Evolutionary conservation across 2,113 vertebrate genomes (phyloP).

Genomic region (Hepsetus odoe): DNA sequence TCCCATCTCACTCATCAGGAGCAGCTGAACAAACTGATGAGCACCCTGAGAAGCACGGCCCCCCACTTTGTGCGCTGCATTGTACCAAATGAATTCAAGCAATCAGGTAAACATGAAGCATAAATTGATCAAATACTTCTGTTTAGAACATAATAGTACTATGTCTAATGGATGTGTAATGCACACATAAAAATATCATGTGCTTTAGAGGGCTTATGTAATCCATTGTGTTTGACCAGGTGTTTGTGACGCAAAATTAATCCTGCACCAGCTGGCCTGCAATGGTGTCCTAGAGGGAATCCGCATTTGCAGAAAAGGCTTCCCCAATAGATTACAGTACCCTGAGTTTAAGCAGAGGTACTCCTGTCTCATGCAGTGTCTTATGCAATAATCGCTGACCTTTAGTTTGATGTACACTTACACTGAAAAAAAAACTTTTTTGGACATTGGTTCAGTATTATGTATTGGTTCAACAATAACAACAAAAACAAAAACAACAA

Average conservation of each 20-base stretch:
- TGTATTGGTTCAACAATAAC: too few relatives aligned
- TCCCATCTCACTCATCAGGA: slow-evolving; percentile 66
- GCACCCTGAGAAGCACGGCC: slow-evolving; percentile 81
- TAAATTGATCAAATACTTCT: not conserved
- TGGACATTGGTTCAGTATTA: too few relatives aligned
- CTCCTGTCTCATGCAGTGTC: not conserved
- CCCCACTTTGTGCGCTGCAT: slow-evolving; percentile 86
- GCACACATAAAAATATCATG: not conserved
- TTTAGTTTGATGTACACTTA: not conserved
- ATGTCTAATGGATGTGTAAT: not conserved
- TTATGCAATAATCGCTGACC: not conserved
- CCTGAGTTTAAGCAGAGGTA: slow-evolving; percentile 88
- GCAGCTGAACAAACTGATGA: slow-evolving; percentile 87
- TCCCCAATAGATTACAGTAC: slow-evolving; percentile 88
- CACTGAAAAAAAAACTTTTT: not conserved
- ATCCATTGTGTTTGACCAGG: slow-evolving; percentile 60
- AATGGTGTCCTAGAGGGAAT: slow-evolving; percentile 89
- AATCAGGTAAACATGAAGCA: slow-evolving; percentile 54
- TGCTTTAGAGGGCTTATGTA: slow-evolving; percentile 19
- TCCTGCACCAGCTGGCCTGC: slow-evolving; percentile 87
- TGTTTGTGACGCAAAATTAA: slow-evolving; percentile 79
- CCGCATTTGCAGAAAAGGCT: slow-evolving; percentile 88
- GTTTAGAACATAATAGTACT: not conserved
- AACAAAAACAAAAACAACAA: too few relatives aligned
- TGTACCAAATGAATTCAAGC: slow-evolving; percentile 83